Evolutionary conservation across 2,888 invertebrate genomes (phyloP), one percentile per base, ranked within the genome.

Genomic region (Nycteola revayana): DNA sequence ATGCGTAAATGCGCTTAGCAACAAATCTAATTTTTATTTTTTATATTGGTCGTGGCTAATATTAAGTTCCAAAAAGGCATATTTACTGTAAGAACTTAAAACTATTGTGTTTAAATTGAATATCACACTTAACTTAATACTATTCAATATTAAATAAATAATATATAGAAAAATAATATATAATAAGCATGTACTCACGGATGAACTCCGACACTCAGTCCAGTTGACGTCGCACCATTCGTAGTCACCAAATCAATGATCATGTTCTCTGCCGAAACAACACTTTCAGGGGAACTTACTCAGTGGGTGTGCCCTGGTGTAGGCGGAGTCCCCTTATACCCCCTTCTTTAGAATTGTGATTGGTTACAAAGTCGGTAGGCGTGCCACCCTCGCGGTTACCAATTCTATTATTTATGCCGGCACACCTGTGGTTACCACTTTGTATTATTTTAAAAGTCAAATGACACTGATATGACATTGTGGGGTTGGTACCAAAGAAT

Each of bases 261-360:
- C 48, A 59, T 50, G 50, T 62, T 49, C 47, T 57, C 45, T 39
- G 53, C 42, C 36, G 35, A 38, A 49, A 48, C 21, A 21, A 5
- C 7, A 7, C 21, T 21, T 21, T 34, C 49, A 41, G 50, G 66
- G 71, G 66, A 67, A 60, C 63, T 41, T 33, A 35, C 44, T 38
- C 42, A 28, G 59, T 60, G 66, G 68, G 66, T 51, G 62, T 64
- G 25, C 35, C 38, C 28, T 17, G 25, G 32, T 18, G 46, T 43
- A 54, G 78, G 76, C 75, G 78, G 75, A 52, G 71, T 73, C 34
- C 54, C 9, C 36, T 42, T 50, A 49, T 51, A 62, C 56, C 62
- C 74, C 62, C 60, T 52, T 34, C 21, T 31, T 39, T 29, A 38
- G 24, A 25, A 31, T 47, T 44, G 30, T 46, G 45, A 76, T 77